Conservation (phyloP, 2,113 vertebrate genomes). For the Triplophysa dalaica region DNA sequence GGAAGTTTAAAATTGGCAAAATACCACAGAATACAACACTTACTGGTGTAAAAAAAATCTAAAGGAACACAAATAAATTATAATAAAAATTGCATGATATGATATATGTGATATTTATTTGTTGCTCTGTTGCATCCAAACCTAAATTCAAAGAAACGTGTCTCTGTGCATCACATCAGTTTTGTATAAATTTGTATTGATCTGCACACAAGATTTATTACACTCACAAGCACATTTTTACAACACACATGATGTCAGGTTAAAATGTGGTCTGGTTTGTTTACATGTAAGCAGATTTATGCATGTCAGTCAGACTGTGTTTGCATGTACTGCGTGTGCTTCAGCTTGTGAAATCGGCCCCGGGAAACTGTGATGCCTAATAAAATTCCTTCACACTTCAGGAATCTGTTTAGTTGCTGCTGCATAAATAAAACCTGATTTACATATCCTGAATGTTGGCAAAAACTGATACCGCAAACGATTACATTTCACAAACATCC, state of each 20-base stretch:
- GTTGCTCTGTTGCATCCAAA: too few relatives aligned
- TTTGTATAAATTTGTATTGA: conserved; percentile 20
- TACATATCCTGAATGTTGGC: conserved; percentile 1
- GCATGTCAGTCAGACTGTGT: neutral
- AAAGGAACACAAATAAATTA: too few relatives aligned
- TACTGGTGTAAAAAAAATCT: too few relatives aligned
- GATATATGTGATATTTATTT: too few relatives aligned
- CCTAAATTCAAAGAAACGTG: too few relatives aligned
- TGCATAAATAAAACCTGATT: neutral
- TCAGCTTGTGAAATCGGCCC: conserved; percentile 25
- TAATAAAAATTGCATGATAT: too few relatives aligned
- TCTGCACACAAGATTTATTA: neutral
- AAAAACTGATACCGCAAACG: neutral
- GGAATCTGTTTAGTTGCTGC: conserved; percentile 7
- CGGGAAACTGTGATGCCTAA: conserved; percentile 8
- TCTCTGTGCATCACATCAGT: neutral
- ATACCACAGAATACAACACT: too few relatives aligned
- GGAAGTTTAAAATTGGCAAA: too few relatives aligned
- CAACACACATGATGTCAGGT: neutral
- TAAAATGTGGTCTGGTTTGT: neutral
- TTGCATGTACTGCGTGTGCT: neutral
- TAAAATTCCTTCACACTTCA: conserved; percentile 26
- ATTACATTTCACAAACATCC: conserved; percentile 7
- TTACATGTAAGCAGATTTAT: conserved; percentile 13
- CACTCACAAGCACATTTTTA: neutral